Base-by-base conservation (phyloP, 2,113 vertebrate species). In the Mesocricetus auratus region DNA sequence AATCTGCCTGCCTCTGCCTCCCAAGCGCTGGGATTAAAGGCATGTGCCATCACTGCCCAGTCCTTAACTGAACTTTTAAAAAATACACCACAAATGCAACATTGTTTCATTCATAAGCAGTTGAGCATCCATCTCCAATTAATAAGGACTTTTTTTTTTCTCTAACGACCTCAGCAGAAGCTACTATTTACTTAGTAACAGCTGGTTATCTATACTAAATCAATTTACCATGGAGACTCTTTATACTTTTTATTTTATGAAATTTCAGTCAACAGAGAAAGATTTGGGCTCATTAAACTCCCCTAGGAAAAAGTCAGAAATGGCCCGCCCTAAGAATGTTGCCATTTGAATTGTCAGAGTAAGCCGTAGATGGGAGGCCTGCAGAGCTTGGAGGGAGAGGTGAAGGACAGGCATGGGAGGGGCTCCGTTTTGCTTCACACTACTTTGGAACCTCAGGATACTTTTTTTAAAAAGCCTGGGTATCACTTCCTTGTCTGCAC, bases 221-320 rank as follows among this genome's bases (percentile, higher is more conserved):
- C 39, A 56, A 75, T 68, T 45, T 68, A 68, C 47, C 29, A 42
- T 15, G n/a, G 47, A 94, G 75, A 78, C 7, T 36, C 89, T 78
- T 81, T 33, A 85, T 19, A 47, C 42, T 78, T 39, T 71, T 86
- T 64, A 92, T 90, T 79, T 93, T 73, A 88, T 89, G 53, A 92
- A 85, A 86, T 89, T 50, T 92, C 75, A 87, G 33, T 81, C 45
- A 71, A 26, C 90, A 97, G 91, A 86, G 74, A 83, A 89, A 73
- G 47, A 82, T 45, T 56, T 89, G 71, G 15, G 66, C 66, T 87
- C 77, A 93, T 68, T 68, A 74, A 62, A 81, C n/a, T 88, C 33
- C 47, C 26, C 60, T 39, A 15, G 71, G 88, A 96, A 88, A 64
- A 95, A 95, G 45, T 50, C 86, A 92, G 81, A 90, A 93, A 62